Percentiles rank a stretch among this genome's conserved stretches.
Conservation (phyloP, 2,113 vertebrate genomes). For the Raja brachyura region DNA sequence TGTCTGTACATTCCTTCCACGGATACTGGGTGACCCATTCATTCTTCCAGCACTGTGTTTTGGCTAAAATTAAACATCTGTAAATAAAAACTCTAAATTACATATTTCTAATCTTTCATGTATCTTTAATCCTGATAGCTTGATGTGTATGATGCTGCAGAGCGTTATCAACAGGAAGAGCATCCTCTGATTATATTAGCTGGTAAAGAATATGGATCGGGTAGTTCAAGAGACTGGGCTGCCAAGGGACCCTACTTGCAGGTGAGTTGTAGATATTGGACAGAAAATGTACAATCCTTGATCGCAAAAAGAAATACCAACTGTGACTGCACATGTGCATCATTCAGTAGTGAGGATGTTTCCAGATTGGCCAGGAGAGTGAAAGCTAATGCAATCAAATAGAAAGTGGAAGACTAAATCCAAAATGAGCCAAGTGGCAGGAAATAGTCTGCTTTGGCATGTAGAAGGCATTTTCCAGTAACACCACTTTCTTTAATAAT, state of each 20-base stretch:
- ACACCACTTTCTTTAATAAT: too few species aligned
- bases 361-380: too few species aligned
- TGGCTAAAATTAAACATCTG: neutral
- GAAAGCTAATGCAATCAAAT: too few species aligned
- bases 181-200: slow-evolving; percentile 78
- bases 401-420: too few species aligned
- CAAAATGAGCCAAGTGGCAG: too few species aligned
- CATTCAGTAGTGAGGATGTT: neutral
- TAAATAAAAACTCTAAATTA: neutral
- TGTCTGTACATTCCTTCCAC: too few species aligned
- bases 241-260: slow-evolving; percentile 91
- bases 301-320: neutral
- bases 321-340: neutral
- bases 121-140: slow-evolving; percentile 55
- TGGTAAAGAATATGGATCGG: slow-evolving; percentile 91
- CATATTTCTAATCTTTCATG: neutral
- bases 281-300: neutral
- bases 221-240: slow-evolving; percentile 96
- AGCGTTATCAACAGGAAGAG: slow-evolving; percentile 71
- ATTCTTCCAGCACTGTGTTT: too few species aligned
- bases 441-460: too few species aligned
- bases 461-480: too few species aligned
- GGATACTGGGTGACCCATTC: too few species aligned
- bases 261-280: slow-evolving; percentile 52
- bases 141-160: slow-evolving; percentile 85